Conservation (phyloP, 2,113 vertebrate genomes). For the Gracilinanus agilis region DNA sequence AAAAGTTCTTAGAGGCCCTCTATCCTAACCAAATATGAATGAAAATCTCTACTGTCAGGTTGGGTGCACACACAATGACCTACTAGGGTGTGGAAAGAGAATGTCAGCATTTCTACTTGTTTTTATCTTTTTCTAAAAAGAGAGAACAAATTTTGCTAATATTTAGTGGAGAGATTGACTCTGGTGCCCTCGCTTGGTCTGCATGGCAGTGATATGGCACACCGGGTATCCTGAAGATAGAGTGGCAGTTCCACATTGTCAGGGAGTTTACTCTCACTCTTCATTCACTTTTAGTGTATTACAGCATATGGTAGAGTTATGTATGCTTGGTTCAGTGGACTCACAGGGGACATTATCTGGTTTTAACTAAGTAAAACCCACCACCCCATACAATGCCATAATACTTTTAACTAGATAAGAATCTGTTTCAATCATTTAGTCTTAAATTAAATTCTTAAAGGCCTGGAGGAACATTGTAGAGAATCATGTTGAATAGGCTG, state of each 20-base stretch:
- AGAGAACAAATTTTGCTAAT: background rate
- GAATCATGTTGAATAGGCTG: background rate
- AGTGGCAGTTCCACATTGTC: background rate
- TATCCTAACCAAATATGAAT: background rate
- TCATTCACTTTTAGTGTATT: background rate
- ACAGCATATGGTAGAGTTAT: background rate
- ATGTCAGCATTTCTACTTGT: background rate
- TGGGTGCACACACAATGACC: background rate
- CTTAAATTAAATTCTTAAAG: background rate
- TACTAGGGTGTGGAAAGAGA: background rate
- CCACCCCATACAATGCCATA: background rate
- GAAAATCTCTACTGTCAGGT: background rate
- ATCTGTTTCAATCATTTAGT: background rate
- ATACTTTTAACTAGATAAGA: background rate
- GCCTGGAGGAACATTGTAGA: background rate
- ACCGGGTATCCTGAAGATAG: background rate
- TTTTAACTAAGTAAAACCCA: background rate
- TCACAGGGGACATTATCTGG: background rate
- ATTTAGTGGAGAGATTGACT: background rate
- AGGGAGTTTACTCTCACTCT: background rate
- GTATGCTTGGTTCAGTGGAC: background rate
- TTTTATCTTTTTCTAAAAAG: background rate
- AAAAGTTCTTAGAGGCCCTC: background rate
- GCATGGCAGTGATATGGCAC: background rate
- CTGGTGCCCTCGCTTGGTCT: background rate